Evolutionary conservation across 2,888 invertebrate species (phyloP).

Genomic region (Trachelus troglodyta): DNA sequence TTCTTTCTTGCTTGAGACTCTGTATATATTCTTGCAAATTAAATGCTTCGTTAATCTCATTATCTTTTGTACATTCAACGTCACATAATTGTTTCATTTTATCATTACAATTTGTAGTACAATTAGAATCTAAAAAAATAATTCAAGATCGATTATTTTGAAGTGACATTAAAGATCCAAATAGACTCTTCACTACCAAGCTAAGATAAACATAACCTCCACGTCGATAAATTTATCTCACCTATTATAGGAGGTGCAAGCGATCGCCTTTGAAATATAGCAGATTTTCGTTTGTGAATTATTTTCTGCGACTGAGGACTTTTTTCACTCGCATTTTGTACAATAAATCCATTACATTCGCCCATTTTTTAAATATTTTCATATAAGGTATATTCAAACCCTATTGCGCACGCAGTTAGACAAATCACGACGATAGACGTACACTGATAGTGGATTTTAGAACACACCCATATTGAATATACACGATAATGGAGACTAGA

Average conservation of each 20-base stretch:
- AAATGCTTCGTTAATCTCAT: slow-evolving; percentile 28
- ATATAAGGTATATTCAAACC: not conserved
- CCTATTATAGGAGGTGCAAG: slow-evolving; percentile 5
- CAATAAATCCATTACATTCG: not conserved
- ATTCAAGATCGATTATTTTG: not conserved
- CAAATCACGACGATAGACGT: no score
- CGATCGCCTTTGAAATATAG: slow-evolving; percentile 37
- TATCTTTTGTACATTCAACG: not conserved
- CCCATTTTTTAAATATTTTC: slow-evolving; percentile 4
- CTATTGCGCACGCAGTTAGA: not conserved
- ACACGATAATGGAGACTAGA: no score
- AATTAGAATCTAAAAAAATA: not conserved
- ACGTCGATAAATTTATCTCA: not conserved
- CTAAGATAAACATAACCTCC: not conserved
- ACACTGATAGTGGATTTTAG: no score
- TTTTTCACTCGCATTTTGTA: not conserved
- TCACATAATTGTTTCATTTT: not conserved
- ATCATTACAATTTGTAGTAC: not conserved
- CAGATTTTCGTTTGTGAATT: slow-evolving; percentile 44
- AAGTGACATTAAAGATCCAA: not conserved
- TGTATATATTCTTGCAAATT: slow-evolving; percentile 44
- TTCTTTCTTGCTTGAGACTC: slow-evolving; percentile 42
- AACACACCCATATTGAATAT: no score
- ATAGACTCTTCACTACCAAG: not conserved
- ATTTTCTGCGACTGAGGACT: slow-evolving; percentile 6